Evolutionary conservation across 37 sponge, comb jelly and placozoan genomes (phyloP).

Genomic region (Hexactinellida sp.): DNA sequence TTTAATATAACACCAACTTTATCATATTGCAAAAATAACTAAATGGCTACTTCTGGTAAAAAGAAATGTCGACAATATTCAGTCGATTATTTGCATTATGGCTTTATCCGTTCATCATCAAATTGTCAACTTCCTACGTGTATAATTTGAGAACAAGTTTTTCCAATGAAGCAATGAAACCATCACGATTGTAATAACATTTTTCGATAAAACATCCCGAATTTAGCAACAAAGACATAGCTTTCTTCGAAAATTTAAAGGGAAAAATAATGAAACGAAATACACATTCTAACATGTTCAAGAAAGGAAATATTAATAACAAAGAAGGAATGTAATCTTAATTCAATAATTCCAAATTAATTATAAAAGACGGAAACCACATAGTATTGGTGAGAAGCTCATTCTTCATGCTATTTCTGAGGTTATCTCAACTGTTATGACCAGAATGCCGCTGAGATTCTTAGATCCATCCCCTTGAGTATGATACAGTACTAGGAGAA

Average conservation of each 20-base stretch:
- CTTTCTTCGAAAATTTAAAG: conserved; percentile 13
- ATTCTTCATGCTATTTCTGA: conserved; percentile 12
- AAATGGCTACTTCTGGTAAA: background rate
- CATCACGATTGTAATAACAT: background rate
- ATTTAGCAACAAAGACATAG: background rate
- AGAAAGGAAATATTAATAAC: background rate
- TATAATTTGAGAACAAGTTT: background rate
- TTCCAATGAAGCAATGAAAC: conserved; percentile 14
- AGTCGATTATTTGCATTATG: background rate
- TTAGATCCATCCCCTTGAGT: background rate
- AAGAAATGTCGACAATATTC: background rate
- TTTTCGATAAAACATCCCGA: background rate
- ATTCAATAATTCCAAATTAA: background rate
- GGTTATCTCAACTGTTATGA: conserved; percentile 17
- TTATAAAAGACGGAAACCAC: background rate
- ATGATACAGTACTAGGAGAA: conserved; percentile 15
- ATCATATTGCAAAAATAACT: background rate
- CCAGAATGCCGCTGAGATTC: conserved; percentile 2
- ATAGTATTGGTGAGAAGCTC: conserved; percentile 5
- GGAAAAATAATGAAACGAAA: background rate
- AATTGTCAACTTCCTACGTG: conserved; percentile 15
- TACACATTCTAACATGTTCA: background rate
- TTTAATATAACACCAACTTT: background rate
- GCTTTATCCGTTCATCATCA: background rate
- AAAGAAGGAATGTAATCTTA: background rate